A percentile compares a stretch with the other conserved stretches of the same genome.
phyloP scores from a whole-genome alignment of 2,113 vertebrate genomes.

The Nettapus auritus region DNA sequence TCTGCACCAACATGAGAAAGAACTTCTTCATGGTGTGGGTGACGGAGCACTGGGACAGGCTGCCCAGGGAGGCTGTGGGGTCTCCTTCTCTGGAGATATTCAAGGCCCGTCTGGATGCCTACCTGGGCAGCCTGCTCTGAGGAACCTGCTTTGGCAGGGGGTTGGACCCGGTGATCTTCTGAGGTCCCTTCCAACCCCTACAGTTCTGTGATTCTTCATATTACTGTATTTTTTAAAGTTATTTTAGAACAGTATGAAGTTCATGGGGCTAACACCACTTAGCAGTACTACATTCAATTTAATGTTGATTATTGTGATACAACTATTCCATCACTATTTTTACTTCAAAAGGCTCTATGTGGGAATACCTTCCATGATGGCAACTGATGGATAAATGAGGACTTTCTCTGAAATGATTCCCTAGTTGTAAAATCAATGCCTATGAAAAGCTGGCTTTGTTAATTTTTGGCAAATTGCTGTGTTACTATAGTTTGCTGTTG shows the following conservation, averaged over 20 bases:
- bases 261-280: fast-evolving
- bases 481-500: not conserved
- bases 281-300: not conserved
- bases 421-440: not conserved
- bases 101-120: too few relatives aligned
- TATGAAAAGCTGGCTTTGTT: not conserved
- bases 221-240: not conserved
- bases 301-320: not conserved
- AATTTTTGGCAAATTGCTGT: not conserved
- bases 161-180: too few relatives aligned
- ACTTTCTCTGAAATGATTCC: not conserved
- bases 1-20: too few relatives aligned
- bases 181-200: too few relatives aligned
- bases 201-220: not conserved
- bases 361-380: not conserved
- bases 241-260: fast-evolving
- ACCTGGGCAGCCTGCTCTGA: too few relatives aligned
- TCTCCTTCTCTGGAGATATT: too few relatives aligned
- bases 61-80: too few relatives aligned
- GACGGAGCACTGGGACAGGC: too few relatives aligned
- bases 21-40: too few relatives aligned
- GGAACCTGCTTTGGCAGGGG: too few relatives aligned
- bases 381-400: not conserved
- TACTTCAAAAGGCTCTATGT: not conserved
- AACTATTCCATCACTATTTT: not conserved